Conservation (phyloP, 2,797 vertebrate genomes). For the Lepus townsendii region DNA sequence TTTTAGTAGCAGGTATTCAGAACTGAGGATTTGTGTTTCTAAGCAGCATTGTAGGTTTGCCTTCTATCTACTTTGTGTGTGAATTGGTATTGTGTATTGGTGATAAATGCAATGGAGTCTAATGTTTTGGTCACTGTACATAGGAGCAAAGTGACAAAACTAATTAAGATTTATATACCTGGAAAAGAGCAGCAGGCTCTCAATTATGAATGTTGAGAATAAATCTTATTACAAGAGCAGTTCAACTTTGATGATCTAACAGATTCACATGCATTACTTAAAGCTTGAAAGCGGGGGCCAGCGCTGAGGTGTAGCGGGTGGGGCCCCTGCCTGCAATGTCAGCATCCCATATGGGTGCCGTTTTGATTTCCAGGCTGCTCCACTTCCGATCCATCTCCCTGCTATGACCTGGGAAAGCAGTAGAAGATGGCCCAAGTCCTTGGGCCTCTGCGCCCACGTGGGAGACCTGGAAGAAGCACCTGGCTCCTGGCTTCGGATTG, state of each 20-base stretch:
- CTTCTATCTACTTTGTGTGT: slow-evolving; percentile 2
- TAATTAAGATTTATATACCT: slow-evolving; percentile 8
- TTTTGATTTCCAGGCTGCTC: too few species aligned
- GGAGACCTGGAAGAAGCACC: too few species aligned
- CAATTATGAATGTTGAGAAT: slow-evolving; percentile 53
- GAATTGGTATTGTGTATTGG: slow-evolving; percentile 25
- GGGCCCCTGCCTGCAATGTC: too few species aligned
- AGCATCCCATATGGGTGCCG: too few species aligned
- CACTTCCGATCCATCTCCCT: too few species aligned
- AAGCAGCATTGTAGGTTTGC: background rate
- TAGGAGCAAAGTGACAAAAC: background rate
- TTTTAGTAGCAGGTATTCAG: background rate
- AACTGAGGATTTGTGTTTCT: background rate
- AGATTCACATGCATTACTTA: slow-evolving; percentile 31
- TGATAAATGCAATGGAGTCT: slow-evolving; percentile 44
- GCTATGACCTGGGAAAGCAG: too few species aligned
- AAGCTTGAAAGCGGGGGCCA: slow-evolving; percentile 1
- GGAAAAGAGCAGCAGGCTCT: slow-evolving; percentile 40
- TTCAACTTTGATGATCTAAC: slow-evolving; percentile 30
- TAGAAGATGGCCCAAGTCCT: too few species aligned
- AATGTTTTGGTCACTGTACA: slow-evolving; percentile 3
- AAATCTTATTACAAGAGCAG: slow-evolving; percentile 3
- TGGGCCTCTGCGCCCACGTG: too few species aligned
- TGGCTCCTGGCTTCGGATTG: too few species aligned
- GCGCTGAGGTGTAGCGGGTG: too few species aligned